phyloP scores from a whole-genome alignment of 2,888 invertebrate species.

The Parasteatoda lunata region DNA sequence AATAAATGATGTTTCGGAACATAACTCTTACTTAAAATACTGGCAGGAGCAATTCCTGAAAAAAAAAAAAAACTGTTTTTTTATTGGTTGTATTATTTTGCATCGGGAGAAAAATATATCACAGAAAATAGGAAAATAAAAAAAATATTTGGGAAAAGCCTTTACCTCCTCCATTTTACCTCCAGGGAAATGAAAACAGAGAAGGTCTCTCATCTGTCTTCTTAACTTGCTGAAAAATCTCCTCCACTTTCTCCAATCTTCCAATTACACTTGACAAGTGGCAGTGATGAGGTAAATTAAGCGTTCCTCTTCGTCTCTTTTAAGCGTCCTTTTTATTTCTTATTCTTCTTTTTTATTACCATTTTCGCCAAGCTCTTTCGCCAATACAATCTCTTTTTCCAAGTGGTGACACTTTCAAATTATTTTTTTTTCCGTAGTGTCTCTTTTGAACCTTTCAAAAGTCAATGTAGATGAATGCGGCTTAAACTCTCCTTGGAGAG shows the following conservation, averaged over 20 bases:
- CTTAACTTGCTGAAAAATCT: conserved; percentile 66
- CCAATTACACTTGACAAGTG: conserved; percentile 67
- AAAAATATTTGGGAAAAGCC: not conserved
- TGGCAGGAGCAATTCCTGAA: conserved; percentile 36
- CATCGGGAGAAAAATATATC: conserved; percentile 46
- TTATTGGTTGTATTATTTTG: conserved; percentile 18
- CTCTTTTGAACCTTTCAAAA: conserved; percentile 66
- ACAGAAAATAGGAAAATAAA: conserved; percentile 14
- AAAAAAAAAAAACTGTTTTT: conserved; percentile 1
- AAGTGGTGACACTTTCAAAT: conserved; percentile 61
- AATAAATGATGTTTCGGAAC: conserved; percentile 66
- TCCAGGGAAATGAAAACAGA: conserved; percentile 62
- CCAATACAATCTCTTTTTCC: conserved; percentile 67
- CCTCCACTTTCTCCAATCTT: conserved; percentile 63
- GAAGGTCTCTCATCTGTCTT: conserved; percentile 55
- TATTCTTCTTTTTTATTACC: conserved; percentile 57
- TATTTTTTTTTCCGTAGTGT: conserved; percentile 33
- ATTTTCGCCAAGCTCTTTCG: conserved; percentile 18
- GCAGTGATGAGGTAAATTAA: conserved; percentile 68
- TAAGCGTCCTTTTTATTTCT: conserved; percentile 61
- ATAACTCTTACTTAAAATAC: conserved; percentile 67
- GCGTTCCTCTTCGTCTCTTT: conserved; percentile 45
- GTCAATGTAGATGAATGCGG: conserved; percentile 68
- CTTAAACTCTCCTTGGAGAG: conserved; percentile 66
- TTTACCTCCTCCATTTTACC: conserved; percentile 3